Evolutionary conservation across 2,888 invertebrate species (phyloP), one percentile per base, ranked within the genome.

Genomic region (Tolmerus cingulatus): DNA sequence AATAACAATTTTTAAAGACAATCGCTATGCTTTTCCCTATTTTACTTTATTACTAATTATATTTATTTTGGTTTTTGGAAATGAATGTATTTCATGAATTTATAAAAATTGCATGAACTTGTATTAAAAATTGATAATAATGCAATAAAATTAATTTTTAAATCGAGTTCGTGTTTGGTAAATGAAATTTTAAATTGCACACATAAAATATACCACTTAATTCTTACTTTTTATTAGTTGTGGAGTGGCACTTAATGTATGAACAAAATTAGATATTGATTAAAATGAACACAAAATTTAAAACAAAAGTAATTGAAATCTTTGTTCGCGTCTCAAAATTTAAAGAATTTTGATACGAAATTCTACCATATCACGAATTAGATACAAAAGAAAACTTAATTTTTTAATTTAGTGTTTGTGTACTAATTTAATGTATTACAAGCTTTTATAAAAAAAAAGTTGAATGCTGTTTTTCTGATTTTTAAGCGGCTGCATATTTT

Each of bases 401-500:
- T 78, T 78, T 43, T 57, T 43, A 40, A 19, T 34, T 40, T 78
- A 43, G 19, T 43, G 19, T 78, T 78, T 34, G 1, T 43, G 23
- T 40, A 37, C 23, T 43, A 40, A 66, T 66, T 66, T 8, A 66
- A 66, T 51, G 7, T 40, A 66, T 14, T 46, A 27, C 27, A 23
- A 27, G 27, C 19, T 66, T 27, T 8, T 19, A 55, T 23, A 27
- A 1, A 23, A 23, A 9, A 66, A 19, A 57, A 82, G 57, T 23
- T 82, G 34, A 81, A 81, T 81, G 81, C 51, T 81, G 43, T 40
- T 55, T 46, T 79, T 79, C 66, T 82, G 57, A 66, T 66, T 82
- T 82, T 82, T 27, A 19, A 82, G 82, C 82, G 82, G 82, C 82
- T 82, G 82, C 82, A 27, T 34, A 57, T 34, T 55, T 19, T 81